A percentile compares a stretch with the other conserved stretches of the same genome.
Evolutionary conservation across 2,113 vertebrate genomes (phyloP).

Genomic region (Murina feae): DNA sequence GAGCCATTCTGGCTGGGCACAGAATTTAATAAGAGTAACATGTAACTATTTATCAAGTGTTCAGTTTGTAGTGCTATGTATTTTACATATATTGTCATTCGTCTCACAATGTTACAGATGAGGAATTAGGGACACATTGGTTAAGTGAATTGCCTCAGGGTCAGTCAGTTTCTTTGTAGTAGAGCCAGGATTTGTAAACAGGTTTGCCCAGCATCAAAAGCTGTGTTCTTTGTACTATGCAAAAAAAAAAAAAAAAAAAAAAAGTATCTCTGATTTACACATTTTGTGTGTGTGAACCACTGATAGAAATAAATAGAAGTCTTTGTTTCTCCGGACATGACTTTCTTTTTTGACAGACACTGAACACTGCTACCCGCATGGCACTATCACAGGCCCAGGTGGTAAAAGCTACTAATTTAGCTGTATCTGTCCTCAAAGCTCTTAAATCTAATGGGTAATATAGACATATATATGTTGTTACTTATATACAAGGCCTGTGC

Average conservation of each 20-base stretch:
- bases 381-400: neutral
- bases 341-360: neutral
- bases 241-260: neutral
- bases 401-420: neutral
- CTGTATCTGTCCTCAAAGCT: neutral
- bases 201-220: neutral
- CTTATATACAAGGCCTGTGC: neutral
- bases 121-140: slow-evolving; percentile 6
- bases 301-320: neutral
- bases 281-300: neutral
- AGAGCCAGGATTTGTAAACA: neutral
- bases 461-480: too few relatives aligned
- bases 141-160: neutral
- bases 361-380: neutral
- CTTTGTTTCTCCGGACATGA: neutral
- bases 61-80: neutral
- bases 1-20: too few relatives aligned
- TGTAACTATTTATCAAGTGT: neutral
- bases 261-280: neutral
- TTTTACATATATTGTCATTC: neutral
- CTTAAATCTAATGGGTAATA: neutral
- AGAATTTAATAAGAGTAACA: neutral
- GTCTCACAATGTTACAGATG: neutral
- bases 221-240: neutral
- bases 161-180: neutral